Base-by-base conservation (phyloP, 37 sponge, comb jelly and placozoan species). In the Haliclona indistincta region DNA sequence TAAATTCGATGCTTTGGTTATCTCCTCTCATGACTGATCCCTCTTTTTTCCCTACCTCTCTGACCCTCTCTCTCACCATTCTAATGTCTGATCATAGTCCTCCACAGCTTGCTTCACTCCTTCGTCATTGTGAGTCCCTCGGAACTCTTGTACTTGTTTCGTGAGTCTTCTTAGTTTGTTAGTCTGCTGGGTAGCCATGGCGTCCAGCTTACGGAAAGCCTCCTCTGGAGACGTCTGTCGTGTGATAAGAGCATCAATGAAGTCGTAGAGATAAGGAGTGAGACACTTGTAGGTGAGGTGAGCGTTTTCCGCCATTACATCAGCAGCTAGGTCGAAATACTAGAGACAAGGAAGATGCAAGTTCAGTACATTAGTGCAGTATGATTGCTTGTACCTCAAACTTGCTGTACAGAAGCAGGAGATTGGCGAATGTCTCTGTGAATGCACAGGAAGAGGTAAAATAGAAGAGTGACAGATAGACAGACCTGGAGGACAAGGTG, bases 321-420 rank as follows among this genome's bases (percentile, higher is more conserved):
- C 99, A 53, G 99, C 99, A 42, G 99, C 99, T 55, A 95, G 87
- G 66, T 93, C 93, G 76, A 72, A 98, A 87, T 98, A 98, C 94
- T 97, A 67, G n/a, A n/a, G n/a, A n/a, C n/a, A n/a, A n/a, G n/a
- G n/a, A n/a, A n/a, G n/a, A 8, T 20, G 33, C 10, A 11, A n/a
- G 15, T 20, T 30, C 29, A 29, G 7, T n/a, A 29, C 23, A 19
- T n/a, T n/a, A n/a, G 15, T 71, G 26, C 34, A 34, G 7, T 34
- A 43, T 15, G 7, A 39, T 45, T 13, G 15, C n/a, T 11, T 71
- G 55, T 8, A 89, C 94, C 86, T 89, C 89, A 83, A 85, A 80
- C 60, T 98, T 98, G 44, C 86, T 63, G 70, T 98, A 98, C 13
- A 98, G 84, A 8, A 98, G 88, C 23, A 98, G 91, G 0, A 98